A percentile compares a stretch with the other conserved stretches of the same genome.
phyloP scores from a whole-genome alignment of 2,888 invertebrate species.

The Nomada fucata region DNA sequence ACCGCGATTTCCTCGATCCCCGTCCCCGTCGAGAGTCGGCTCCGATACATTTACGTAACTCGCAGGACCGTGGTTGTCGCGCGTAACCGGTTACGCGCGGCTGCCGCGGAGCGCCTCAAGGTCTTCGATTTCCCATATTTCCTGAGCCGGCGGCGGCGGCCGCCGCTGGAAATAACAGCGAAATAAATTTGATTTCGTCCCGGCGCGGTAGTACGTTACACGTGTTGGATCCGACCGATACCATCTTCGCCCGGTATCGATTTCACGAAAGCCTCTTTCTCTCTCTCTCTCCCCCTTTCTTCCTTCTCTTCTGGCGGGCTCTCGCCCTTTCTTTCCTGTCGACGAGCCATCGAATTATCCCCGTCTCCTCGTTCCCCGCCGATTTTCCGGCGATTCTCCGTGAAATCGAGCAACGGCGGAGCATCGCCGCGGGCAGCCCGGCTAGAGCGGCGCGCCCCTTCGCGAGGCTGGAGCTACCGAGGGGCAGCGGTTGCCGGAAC shows the following conservation, averaged over 20 bases:
- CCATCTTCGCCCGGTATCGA: slow-evolving; percentile 82
- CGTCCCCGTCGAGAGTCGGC: no score
- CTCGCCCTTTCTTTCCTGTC: slow-evolving; percentile 68
- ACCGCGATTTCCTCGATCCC: not conserved
- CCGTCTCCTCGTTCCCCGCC: slow-evolving; percentile 52
- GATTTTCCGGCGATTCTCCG: slow-evolving; percentile 6
- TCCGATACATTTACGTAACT: slow-evolving; percentile 41
- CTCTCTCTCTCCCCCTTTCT: slow-evolving; percentile 63
- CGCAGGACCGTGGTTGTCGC: slow-evolving; percentile 33
- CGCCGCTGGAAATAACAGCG: slow-evolving; percentile 75
- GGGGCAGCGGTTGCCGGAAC: slow-evolving; percentile 78
- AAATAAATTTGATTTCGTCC: slow-evolving; percentile 81
- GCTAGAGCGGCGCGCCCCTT: not conserved
- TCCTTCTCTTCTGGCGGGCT: no score
- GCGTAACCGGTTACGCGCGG: slow-evolving; percentile 50
- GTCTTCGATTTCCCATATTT: slow-evolving; percentile 70
- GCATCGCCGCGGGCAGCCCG: no score
- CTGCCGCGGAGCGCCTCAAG: slow-evolving; percentile 35
- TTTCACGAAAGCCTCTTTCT: slow-evolving; percentile 81
- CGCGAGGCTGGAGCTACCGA: slow-evolving; percentile 35
- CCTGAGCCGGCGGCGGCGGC: slow-evolving; percentile 31
- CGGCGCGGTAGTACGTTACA: slow-evolving; percentile 83
- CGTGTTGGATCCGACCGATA: slow-evolving; percentile 83
- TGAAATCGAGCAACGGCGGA: not conserved
- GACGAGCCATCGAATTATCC: slow-evolving; percentile 74